Evolutionary conservation across 2,888 invertebrate genomes (phyloP), one percentile per base, ranked within the genome.

Genomic region (Brenthis daphne): DNA sequence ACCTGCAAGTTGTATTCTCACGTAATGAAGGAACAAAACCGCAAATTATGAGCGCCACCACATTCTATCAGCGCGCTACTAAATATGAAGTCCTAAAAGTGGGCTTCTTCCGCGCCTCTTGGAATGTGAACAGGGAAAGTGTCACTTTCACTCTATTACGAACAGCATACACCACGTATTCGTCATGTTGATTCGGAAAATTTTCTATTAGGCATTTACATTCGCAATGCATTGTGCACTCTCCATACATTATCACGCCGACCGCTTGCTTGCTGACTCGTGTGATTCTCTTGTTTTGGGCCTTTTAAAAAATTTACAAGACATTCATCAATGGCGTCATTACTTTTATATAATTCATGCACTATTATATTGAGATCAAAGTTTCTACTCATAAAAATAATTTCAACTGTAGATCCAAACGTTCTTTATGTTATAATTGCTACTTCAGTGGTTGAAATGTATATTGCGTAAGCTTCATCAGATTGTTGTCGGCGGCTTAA

Each of bases 261-360:
- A 84, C 80, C 80, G 89, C 89, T 90, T 88, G 90, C 90, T 89
- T 90, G 87, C 86, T 84, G 82, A 81, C 80, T 83, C 82, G 83
- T 84, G 82, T 84, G 82, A 79, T 82, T 80, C 81, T 79, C 74
- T 81, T 85, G 78, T 80, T 85, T 86, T 83, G 82, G 83, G 86
- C 86, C 86, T 88, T 76, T 74, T 75, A 77, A 77, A 77, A 78
- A 71, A 76, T 77, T 81, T 74, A 80, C 78, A 50, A 65, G 51
- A 68, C 54, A 63, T 64, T 63, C 78, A 82, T 80, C 69, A 77
- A 67, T 69, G 78, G 55, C 64, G 66, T 73, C 70, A 74, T 75
- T 64, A 65, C 70, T 73, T 71, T 29, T 56, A 56, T 73, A 57
- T 64, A 75, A 77, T 73, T 67, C 70, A 77, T 76, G 72, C 71